Percentiles rank a stretch among this genome's conserved stretches.
These are phyloP conservation scores for Grallaria varia DNA, from an alignment of 2,113 vertebrate species.

Conservation along the genomic window DNA sequence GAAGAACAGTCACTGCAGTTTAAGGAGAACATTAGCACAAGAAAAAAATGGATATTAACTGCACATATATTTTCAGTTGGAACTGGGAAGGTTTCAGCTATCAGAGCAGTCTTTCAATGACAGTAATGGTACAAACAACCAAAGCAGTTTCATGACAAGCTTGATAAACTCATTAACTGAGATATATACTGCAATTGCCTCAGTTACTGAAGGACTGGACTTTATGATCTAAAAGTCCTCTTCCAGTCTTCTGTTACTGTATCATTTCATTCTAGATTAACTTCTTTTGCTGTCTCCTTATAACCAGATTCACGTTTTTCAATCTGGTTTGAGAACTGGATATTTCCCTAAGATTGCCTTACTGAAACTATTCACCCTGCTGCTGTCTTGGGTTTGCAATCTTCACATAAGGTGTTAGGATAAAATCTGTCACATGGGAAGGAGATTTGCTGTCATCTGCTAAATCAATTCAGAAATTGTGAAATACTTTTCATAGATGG, in stretches of 20 bases:
- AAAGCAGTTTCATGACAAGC: background rate
- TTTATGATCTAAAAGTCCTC: background rate
- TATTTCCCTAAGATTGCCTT: constrained; percentile 37
- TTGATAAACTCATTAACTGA: constrained; percentile 22
- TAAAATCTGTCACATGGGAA: background rate
- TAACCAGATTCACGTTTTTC: constrained; percentile 21
- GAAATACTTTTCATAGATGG: background rate
- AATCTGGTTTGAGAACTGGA: constrained; percentile 13
- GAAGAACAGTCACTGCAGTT: constrained; percentile 42
- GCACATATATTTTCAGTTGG: constrained; percentile 5
- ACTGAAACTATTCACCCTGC: background rate
- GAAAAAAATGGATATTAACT: constrained; percentile 6
- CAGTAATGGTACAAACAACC: background rate
- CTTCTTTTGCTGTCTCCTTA: background rate
- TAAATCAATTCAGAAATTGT: constrained; percentile 1
- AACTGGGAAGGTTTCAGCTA: background rate
- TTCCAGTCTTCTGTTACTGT: background rate
- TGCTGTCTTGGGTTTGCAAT: background rate
- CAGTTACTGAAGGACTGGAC: background rate
- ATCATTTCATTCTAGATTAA: constrained; percentile 11
- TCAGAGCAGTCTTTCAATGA: background rate
- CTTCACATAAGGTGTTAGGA: background rate
- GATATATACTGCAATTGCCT: background rate
- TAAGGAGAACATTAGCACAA: constrained; percentile 44
- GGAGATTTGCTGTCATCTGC: background rate